Conservation (phyloP, 1,140 invertebrate species). For the Pachypeltis micranthus region DNA sequence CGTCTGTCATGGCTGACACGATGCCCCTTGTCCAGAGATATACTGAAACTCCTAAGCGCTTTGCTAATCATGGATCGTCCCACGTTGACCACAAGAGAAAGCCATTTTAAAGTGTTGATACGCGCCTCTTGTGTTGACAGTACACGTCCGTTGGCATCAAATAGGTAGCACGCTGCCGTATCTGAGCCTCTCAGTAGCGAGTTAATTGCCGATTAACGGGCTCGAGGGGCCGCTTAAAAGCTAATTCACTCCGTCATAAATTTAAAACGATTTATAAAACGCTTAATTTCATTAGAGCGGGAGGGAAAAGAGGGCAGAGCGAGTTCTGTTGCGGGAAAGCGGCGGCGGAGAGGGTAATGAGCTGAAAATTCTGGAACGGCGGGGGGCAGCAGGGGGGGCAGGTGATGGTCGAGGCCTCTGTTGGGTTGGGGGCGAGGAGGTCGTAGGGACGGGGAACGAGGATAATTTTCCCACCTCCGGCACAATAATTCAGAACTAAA, state of each 20-base stretch:
- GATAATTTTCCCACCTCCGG: neutral
- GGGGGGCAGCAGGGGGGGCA: no score
- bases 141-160: no score
- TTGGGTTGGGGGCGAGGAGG: no score
- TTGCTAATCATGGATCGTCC: no score
- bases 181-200: neutral
- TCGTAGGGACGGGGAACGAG: neutral
- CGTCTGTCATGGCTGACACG: no score
- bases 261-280: slow-evolving; percentile 8
- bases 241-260: slow-evolving; percentile 4
- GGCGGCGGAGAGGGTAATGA: neutral
- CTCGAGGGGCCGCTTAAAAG: neutral
- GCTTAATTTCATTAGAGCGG: slow-evolving; percentile 7
- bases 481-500: slow-evolving; percentile 7
- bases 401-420: no score
- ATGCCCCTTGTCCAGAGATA: no score
- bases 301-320: neutral
- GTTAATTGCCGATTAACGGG: neutral
- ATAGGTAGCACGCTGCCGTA: no score
- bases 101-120: no score
- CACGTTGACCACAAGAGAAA: no score
- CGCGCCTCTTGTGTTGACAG: no score
- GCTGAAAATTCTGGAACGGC: slow-evolving; percentile 7
- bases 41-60: no score
- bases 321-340: neutral